Percentiles rank a stretch among this genome's conserved stretches.
These are phyloP conservation scores for Tenrec ecaudatus DNA, from an alignment of 2,113 vertebrate genomes.

Conservation along the genomic window DNA sequence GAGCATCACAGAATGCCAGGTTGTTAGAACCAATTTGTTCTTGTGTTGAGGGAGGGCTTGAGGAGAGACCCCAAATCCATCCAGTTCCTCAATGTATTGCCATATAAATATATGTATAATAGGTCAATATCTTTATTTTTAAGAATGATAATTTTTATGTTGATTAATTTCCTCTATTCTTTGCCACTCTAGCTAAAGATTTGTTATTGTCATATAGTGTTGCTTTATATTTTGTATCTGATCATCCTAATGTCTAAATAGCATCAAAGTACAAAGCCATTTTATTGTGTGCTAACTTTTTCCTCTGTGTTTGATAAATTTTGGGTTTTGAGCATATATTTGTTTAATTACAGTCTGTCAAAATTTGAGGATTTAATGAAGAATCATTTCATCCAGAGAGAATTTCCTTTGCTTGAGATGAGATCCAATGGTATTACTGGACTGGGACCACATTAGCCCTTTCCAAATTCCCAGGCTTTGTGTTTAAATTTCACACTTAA, in stretches of 20 bases:
- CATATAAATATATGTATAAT: too few species aligned
- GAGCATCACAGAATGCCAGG: too few species aligned
- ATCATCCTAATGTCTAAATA: neutral
- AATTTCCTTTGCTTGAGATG: neutral
- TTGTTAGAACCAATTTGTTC: too few species aligned
- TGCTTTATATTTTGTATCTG: neutral
- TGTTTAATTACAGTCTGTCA: neutral
- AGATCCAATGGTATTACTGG: neutral
- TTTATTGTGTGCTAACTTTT: neutral
- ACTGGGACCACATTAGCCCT: neutral
- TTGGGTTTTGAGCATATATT: neutral
- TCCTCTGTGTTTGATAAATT: neutral
- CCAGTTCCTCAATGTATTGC: too few species aligned
- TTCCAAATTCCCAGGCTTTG: neutral
- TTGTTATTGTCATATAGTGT: neutral
- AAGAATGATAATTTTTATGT: too few species aligned
- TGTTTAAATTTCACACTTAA: neutral
- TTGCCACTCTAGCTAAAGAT: too few species aligned
- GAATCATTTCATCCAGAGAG: neutral
- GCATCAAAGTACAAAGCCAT: neutral
- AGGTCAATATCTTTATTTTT: too few species aligned
- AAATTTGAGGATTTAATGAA: neutral
- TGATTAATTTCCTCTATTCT: too few species aligned
- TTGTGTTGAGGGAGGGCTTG: too few species aligned
- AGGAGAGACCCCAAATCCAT: too few species aligned